phyloP scores from a whole-genome alignment of 2,113 vertebrate species.

The Malaclemys terrapin region DNA sequence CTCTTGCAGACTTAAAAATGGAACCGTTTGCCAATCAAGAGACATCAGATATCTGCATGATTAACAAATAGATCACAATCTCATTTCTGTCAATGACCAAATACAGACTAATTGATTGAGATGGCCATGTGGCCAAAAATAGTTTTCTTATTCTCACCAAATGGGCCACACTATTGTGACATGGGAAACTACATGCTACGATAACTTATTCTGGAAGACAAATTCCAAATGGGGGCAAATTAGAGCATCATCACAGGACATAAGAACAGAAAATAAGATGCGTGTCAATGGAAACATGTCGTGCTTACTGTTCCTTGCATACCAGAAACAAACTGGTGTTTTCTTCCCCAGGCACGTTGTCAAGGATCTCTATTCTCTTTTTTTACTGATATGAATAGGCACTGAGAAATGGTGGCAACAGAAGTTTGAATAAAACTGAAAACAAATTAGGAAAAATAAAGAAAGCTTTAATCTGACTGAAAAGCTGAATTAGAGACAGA shows the following conservation, averaged over 20 bases:
- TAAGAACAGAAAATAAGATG: not conserved
- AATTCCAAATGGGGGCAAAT: not conserved
- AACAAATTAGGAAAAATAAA: not conserved
- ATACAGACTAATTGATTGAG: not conserved
- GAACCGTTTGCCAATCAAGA: not conserved
- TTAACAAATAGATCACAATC: not conserved
- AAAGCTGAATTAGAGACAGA: not conserved
- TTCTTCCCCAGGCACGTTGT: not conserved
- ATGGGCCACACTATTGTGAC: not conserved
- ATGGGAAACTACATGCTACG: not conserved
- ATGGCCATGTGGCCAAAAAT: fast-evolving
- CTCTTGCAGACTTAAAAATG: not conserved
- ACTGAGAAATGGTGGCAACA: not conserved
- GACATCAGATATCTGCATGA: not conserved
- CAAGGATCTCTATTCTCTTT: not conserved
- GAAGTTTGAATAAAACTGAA: not conserved
- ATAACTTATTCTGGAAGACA: not conserved
- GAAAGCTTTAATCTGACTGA: not conserved
- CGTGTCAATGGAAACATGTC: not conserved
- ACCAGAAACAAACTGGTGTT: not conserved
- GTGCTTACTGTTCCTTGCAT: not conserved
- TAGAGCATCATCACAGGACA: not conserved
- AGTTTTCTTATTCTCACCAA: not conserved
- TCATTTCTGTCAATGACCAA: not conserved
- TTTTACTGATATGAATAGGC: not conserved